These are phyloP conservation scores for Drosophila heteroneura DNA, from an alignment of 2,888 invertebrate species.

Conservation along the genomic window DNA sequence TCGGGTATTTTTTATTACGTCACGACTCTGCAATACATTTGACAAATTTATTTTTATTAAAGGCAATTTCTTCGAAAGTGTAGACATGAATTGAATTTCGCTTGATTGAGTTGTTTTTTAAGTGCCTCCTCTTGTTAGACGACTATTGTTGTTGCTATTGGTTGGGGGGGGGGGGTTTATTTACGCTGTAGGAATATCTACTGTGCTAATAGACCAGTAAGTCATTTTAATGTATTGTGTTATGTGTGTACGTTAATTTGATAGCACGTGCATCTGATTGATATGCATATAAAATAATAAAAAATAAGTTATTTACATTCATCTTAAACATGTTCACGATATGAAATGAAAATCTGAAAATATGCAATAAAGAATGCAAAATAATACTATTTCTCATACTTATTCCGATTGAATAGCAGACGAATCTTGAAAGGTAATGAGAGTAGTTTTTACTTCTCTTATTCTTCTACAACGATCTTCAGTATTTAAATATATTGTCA, in stretches of 20 bases:
- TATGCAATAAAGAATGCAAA: background rate
- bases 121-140: slow-evolving; percentile 24
- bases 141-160: slow-evolving; percentile 26
- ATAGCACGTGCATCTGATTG: background rate
- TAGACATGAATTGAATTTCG: slow-evolving; percentile 70
- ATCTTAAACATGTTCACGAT: background rate
- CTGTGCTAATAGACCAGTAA: slow-evolving; percentile 27
- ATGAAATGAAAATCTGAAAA: background rate
- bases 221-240: slow-evolving; percentile 21
- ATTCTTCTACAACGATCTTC: background rate
- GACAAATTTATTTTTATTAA: slow-evolving; percentile 76
- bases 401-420: background rate
- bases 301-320: background rate
- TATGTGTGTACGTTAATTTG: background rate
- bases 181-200: background rate
- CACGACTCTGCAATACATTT: slow-evolving; percentile 72
- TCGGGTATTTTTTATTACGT: slow-evolving; percentile 61
- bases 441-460: background rate
- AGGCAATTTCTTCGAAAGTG: slow-evolving; percentile 71
- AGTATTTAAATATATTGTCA: background rate
- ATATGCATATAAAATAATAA: slow-evolving; percentile 1
- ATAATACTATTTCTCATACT: background rate
- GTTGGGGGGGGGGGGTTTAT: background rate
- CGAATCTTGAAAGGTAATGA: background rate
- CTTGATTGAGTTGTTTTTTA: slow-evolving; percentile 69